A percentile compares a stretch with the other conserved stretches of the same genome.
Evolutionary conservation across 2,113 vertebrate species (phyloP).

Genomic region (Nansenia antarctica): DNA sequence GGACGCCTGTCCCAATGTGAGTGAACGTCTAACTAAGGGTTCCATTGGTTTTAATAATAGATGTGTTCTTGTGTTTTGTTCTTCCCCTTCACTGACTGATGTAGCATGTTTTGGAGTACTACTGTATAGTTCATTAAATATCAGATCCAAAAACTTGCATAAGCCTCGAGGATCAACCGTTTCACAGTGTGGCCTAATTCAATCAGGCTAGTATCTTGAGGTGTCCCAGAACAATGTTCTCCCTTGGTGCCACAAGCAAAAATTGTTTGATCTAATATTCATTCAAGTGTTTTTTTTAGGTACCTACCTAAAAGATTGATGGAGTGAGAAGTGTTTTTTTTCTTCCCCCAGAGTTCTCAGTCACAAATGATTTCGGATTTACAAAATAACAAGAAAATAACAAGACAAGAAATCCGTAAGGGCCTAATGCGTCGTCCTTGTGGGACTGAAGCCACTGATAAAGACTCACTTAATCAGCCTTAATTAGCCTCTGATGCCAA

Average conservation of each 20-base stretch:
- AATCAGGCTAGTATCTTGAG: neutral
- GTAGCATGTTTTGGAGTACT: too few species aligned
- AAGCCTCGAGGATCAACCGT: neutral
- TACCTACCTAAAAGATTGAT: neutral
- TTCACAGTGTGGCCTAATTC: neutral
- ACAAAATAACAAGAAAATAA: neutral
- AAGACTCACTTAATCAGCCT: conserved; percentile 43
- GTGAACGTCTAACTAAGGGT: conserved; percentile 45
- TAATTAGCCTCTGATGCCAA: conserved; percentile 36
- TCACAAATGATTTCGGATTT: neutral
- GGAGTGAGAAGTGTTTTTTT: neutral
- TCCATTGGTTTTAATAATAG: too few species aligned
- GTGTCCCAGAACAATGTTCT: neutral
- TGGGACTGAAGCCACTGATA: conserved; percentile 51
- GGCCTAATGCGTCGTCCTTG: neutral
- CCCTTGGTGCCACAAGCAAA: neutral
- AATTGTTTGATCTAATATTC: neutral
- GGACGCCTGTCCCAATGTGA: conserved; percentile 94
- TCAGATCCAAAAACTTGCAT: neutral
- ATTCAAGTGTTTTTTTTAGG: neutral
- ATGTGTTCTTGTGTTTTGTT: too few species aligned
- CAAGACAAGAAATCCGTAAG: neutral
- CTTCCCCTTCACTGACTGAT: too few species aligned
- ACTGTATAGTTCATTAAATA: too few species aligned
- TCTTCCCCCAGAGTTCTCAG: neutral